These are phyloP conservation scores for Lithobates pipiens DNA, from an alignment of 2,797 vertebrate genomes.

Conservation along the genomic window DNA sequence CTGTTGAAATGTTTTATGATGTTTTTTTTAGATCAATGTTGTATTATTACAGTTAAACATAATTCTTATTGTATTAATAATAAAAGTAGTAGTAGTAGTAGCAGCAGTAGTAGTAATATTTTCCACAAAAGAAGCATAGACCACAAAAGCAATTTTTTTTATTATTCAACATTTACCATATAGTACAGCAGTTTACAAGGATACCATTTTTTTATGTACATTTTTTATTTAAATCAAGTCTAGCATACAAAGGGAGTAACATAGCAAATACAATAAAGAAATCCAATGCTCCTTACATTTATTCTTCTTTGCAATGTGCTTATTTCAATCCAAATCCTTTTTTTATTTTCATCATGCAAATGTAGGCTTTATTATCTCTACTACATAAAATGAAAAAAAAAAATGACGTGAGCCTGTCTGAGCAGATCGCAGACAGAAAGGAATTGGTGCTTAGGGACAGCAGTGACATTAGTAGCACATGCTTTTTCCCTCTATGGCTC, in stretches of 20 bases:
- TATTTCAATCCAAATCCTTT: slow-evolving; percentile 67
- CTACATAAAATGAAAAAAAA: slow-evolving; percentile 76
- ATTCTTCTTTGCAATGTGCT: slow-evolving; percentile 64
- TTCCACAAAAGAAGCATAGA: neutral
- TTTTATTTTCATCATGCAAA: slow-evolving; percentile 71
- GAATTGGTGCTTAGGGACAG: slow-evolving; percentile 90
- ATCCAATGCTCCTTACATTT: slow-evolving; percentile 64
- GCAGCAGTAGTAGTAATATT: no score
- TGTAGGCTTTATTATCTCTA: slow-evolving; percentile 75
- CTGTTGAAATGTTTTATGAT: no score
- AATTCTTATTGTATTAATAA: no score
- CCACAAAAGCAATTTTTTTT: neutral
- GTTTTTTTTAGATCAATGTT: no score
- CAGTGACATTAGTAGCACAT: slow-evolving; percentile 83
- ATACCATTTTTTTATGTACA: neutral
- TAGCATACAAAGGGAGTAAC: neutral
- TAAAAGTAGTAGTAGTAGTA: no score
- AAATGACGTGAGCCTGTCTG: slow-evolving; percentile 91
- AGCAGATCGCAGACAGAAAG: slow-evolving; percentile 95
- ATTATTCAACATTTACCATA: neutral
- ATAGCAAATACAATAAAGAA: neutral
- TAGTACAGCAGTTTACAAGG: neutral
- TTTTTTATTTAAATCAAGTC: neutral
- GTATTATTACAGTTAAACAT: no score
- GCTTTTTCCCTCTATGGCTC: slow-evolving; percentile 79